A percentile compares a stretch with the other conserved stretches of the same genome.
Evolutionary conservation across 2,113 vertebrate species (phyloP).

Genomic region (Chionis minor): DNA sequence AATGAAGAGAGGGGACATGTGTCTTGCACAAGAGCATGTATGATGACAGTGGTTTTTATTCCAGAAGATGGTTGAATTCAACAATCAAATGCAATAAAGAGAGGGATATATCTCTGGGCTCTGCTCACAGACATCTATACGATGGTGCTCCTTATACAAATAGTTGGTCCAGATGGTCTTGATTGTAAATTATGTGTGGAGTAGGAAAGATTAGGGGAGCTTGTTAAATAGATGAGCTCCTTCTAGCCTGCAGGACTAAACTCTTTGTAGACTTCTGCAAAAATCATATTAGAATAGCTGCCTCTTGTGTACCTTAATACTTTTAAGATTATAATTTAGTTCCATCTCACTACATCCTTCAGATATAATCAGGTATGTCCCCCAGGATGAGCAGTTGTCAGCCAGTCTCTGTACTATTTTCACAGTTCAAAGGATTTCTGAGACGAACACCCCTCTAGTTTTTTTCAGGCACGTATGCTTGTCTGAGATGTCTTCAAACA

Average conservation of each 20-base stretch:
- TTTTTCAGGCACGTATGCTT: background rate
- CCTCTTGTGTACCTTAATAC: background rate
- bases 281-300: background rate
- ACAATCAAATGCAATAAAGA: background rate
- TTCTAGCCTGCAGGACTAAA: background rate
- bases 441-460: background rate
- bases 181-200: background rate
- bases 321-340: background rate
- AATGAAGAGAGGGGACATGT: background rate
- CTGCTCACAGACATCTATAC: background rate
- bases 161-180: background rate
- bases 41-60: background rate
- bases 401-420: background rate
- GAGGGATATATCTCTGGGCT: background rate
- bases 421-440: background rate
- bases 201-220: background rate
- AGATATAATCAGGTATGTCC: background rate
- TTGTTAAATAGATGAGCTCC: background rate
- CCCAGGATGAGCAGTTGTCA: background rate
- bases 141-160: background rate
- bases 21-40: background rate
- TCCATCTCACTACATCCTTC: background rate
- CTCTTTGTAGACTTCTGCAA: background rate
- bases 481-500: background rate
- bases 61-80: background rate